Conservation (phyloP, 2,113 vertebrate species). For the Muntiacus reevesi region DNA sequence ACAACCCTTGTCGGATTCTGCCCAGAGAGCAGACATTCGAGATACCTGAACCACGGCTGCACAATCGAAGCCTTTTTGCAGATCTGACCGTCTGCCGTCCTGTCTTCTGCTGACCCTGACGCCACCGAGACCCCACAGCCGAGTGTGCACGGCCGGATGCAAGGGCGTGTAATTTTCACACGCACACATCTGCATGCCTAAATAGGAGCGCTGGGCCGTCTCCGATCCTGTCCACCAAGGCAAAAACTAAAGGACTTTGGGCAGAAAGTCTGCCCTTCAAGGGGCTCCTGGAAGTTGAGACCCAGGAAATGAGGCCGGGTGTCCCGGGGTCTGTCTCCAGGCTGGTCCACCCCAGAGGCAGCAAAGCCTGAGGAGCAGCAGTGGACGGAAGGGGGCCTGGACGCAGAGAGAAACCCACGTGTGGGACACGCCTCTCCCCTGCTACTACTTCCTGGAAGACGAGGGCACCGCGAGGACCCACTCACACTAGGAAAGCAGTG, state of each 20-base stretch:
- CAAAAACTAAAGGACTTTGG: not conserved
- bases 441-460: not conserved
- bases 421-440: not conserved
- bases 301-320: rapidly evolving
- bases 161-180: not conserved
- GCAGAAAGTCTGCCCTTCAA: not conserved
- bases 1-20: not conserved
- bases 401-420: rapidly evolving
- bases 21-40: conserved; percentile 31
- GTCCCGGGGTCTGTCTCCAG: not conserved
- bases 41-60: not conserved
- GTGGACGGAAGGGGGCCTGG: not conserved
- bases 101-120: not conserved
- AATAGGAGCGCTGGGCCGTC: not conserved
- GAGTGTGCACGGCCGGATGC: not conserved
- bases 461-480: not conserved
- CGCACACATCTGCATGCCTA: not conserved
- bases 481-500: not conserved
- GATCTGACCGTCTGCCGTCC: not conserved
- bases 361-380: not conserved
- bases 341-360: not conserved
- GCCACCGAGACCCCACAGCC: not conserved
- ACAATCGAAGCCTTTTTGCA: not conserved
- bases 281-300: not conserved
- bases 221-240: not conserved